A percentile compares a stretch with the other conserved stretches of the same genome.
phyloP scores from a whole-genome alignment of 2,113 vertebrate genomes.

The Notarius quadriscutis region DNA sequence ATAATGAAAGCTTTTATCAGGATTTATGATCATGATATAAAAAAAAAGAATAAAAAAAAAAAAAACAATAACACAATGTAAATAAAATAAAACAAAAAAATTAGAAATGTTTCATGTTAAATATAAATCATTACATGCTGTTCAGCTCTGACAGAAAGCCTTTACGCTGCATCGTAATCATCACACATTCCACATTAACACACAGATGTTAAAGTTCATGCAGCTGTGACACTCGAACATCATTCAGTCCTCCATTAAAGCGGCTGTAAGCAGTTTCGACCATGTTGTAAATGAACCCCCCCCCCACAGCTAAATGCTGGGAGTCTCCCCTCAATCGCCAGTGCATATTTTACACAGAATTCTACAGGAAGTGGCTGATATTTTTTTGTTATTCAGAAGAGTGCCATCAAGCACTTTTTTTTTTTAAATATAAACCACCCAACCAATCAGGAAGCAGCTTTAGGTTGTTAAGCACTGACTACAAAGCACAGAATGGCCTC shows the following conservation, averaged over 20 bases:
- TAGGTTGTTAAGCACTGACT: neutral
- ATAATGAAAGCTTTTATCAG: neutral
- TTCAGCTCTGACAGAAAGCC: constrained; percentile 3
- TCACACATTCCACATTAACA: neutral
- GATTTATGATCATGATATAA: neutral
- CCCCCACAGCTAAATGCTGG: neutral
- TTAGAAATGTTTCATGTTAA: neutral
- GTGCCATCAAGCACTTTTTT: neutral
- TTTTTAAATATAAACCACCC: neutral
- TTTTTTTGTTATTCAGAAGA: neutral
- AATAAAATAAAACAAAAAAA: neutral
- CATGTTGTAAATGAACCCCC: neutral
- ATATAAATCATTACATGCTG: neutral
- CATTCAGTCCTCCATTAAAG: neutral
- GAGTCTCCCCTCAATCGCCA: neutral
- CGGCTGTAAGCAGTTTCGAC: neutral
- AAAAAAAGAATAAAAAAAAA: too few relatives aligned
- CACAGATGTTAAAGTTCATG: neutral
- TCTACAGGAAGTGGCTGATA: neutral
- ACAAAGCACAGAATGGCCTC: neutral
- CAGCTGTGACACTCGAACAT: neutral
- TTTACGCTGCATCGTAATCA: neutral
- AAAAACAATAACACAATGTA: too few relatives aligned
- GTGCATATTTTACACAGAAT: neutral
- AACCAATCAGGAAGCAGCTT: neutral